A percentile compares a stretch with the other conserved stretches of the same genome.
Conservation (phyloP, 2,113 vertebrate species). For the Cephalopholis sonnerati region DNA sequence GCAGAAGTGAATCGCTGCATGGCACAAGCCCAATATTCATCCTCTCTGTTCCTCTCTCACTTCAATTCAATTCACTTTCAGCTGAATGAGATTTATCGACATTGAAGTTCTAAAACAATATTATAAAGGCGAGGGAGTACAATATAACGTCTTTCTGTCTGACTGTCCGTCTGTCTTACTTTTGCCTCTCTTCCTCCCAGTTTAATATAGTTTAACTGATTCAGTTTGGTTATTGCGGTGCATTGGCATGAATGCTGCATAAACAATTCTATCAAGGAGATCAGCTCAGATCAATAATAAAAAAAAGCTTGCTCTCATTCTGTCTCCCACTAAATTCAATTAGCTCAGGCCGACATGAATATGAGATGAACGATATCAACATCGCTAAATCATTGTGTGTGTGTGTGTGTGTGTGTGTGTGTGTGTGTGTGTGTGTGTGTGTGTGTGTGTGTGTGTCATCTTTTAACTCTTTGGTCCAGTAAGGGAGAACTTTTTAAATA, state of each 20-base stretch:
- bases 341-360: conserved; percentile 3
- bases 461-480: not conserved
- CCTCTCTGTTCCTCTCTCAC: not conserved
- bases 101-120: conserved; percentile 33
- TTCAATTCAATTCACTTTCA: conserved; percentile 23
- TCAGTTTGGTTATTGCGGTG: conserved; percentile 16
- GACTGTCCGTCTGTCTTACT: conserved; percentile 1
- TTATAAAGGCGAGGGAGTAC: conserved; percentile 2
- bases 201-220: conserved; percentile 54
- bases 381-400: not conserved
- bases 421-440: not conserved
- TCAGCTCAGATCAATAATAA: conserved; percentile 34
- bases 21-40: conserved; percentile 19
- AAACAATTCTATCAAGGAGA: conserved; percentile 4
- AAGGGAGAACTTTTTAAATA: not conserved
- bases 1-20: conserved; percentile 8
- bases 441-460: not conserved
- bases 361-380: conserved; percentile 12
- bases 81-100: conserved; percentile 45
- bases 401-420: not conserved
- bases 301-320: conserved; percentile 7
- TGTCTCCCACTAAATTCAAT: conserved; percentile 27
- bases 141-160: conserved; percentile 15
- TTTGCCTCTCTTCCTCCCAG: not conserved
- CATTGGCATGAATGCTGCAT: conserved; percentile 25